These are phyloP conservation scores for Rhagoletis zephyria DNA, from an alignment of 1,140 invertebrate genomes.

Conservation along the genomic window DNA sequence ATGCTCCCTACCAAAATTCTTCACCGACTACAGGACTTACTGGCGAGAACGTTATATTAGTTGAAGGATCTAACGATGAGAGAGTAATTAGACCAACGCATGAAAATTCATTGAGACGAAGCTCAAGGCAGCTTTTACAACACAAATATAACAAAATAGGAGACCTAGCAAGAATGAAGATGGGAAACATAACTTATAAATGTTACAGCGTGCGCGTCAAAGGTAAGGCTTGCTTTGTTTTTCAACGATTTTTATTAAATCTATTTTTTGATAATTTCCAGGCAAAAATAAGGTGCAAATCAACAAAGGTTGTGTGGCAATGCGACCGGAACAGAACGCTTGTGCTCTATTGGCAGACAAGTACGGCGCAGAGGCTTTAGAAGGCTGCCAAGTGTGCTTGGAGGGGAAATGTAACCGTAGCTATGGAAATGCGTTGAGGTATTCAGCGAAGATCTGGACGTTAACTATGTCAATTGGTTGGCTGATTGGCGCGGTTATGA, in stretches of 20 bases:
- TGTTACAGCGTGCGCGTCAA: constrained; percentile 24
- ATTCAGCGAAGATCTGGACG: background rate
- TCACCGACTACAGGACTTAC: too few species aligned
- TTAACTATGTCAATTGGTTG: background rate
- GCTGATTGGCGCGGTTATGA: background rate
- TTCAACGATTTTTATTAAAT: background rate
- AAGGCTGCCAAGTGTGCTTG: background rate
- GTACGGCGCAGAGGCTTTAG: background rate
- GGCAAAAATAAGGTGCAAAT: constrained; percentile 14
- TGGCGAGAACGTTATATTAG: too few species aligned
- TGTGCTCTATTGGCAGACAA: background rate
- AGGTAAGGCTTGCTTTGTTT: background rate
- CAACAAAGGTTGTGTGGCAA: constrained; percentile 23
- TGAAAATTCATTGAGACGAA: too few species aligned
- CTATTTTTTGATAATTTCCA: background rate
- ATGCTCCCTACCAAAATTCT: too few species aligned
- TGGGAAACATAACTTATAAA: constrained; percentile 19
- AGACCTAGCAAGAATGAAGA: background rate
- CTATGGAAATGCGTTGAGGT: background rate
- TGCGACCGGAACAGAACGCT: background rate
- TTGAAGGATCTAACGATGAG: too few species aligned
- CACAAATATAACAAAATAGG: background rate
- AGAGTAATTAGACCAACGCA: too few species aligned
- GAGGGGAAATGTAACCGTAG: constrained; percentile 14
- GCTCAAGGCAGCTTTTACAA: too few species aligned